Evolutionary conservation across 2,888 invertebrate genomes (phyloP).

Genomic region (Dysmachus trigonus): DNA sequence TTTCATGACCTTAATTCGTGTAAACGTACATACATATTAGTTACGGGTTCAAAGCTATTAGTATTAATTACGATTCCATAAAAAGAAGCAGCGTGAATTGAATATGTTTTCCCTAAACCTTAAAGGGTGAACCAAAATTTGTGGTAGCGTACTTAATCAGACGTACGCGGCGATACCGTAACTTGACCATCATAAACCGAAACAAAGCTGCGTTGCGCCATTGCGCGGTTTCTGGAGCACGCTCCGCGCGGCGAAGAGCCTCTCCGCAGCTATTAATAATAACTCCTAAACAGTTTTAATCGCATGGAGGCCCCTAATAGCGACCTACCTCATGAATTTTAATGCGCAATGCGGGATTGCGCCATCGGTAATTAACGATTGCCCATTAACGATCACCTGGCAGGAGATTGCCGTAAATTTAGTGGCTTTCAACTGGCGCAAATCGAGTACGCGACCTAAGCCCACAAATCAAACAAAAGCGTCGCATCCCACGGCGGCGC

Average conservation of each 20-base stretch:
- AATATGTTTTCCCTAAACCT: background rate
- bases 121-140: background rate
- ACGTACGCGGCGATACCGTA: background rate
- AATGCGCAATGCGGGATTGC: background rate
- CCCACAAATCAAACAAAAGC: conserved; percentile 25
- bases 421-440: background rate
- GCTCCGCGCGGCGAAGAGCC: background rate
- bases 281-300: background rate
- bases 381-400: background rate
- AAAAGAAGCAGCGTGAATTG: too few species aligned
- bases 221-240: background rate
- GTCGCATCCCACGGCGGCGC: background rate
- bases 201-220: background rate
- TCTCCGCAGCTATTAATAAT: background rate
- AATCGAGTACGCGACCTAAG: background rate
- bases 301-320: background rate
- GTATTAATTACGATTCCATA: too few species aligned
- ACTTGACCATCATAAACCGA: background rate
- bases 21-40: too few species aligned
- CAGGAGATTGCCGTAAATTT: background rate
- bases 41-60: too few species aligned
- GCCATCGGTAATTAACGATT: background rate
- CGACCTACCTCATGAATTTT: background rate
- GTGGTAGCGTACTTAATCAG: background rate
- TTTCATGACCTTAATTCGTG: too few species aligned